phyloP scores from a whole-genome alignment of 2,113 vertebrate genomes.

The Lota lota region DNA sequence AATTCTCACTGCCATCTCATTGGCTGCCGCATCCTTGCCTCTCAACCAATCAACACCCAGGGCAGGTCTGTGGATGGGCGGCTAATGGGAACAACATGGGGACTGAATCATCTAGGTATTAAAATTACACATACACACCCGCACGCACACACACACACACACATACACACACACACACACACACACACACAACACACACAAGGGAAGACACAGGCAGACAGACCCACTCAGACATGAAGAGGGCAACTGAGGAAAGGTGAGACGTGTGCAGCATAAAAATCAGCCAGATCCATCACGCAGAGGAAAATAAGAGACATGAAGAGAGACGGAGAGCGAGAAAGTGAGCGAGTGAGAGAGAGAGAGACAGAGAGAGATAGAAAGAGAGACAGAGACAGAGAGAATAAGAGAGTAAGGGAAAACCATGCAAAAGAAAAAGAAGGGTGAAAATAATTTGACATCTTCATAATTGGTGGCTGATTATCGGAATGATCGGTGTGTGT shows the following conservation, averaged over 20 bases:
- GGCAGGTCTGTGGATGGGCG: not conserved
- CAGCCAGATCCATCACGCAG: not conserved
- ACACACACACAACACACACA: constrained; percentile 1
- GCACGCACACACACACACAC: constrained; percentile 1
- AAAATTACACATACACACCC: not conserved
- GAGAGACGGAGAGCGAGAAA: not conserved
- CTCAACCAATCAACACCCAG: constrained; percentile 3
- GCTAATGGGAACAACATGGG: not conserved
- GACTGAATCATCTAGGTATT: not conserved
- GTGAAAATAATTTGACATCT: not conserved
- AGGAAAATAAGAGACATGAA: not conserved
- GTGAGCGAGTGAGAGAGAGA: not conserved
- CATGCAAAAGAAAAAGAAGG: not conserved
- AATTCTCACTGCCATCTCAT: constrained; percentile 5
- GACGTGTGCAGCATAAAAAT: constrained; percentile 10
- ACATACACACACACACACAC: constrained; percentile 1
- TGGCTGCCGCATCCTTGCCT: not conserved
- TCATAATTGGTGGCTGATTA: not conserved
- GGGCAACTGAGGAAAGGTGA: constrained; percentile 9
- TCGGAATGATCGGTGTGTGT: not conserved
- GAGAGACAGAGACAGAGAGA: not conserved
- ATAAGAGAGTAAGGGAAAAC: not conserved
- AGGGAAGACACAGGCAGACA: constrained; percentile 8
- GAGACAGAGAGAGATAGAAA: not conserved
- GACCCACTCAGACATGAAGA: constrained; percentile 1